Percentiles rank a stretch among this genome's conserved stretches.
Conservation (phyloP, 2,797 vertebrate genomes). For the Vireo griseus region DNA sequence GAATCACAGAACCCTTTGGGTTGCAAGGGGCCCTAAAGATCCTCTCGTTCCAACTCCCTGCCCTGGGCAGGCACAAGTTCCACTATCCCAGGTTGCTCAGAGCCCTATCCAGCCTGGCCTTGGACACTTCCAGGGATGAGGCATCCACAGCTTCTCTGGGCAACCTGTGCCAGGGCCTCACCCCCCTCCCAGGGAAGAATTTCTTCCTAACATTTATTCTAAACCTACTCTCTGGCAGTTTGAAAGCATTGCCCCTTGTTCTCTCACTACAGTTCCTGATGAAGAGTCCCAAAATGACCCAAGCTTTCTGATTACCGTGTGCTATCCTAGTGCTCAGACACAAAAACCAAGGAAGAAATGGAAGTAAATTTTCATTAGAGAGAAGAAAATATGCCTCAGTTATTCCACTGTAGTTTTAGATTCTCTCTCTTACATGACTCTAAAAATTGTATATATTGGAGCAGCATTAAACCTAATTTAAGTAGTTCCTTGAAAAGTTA, state of each 20-base stretch:
- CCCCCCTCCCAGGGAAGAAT: neutral
- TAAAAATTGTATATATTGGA: neutral
- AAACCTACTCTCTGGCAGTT: neutral
- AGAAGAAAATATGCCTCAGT: neutral
- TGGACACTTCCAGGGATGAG: too few relatives aligned
- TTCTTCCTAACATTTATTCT: neutral
- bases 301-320: accelerated
- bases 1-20: neutral
- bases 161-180: neutral
- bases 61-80: too few relatives aligned
- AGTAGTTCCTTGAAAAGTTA: neutral
- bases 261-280: neutral
- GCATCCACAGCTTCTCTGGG: neutral
- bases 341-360: neutral
- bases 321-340: neutral
- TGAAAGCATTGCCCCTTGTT: neutral
- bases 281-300: neutral
- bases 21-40: neutral
- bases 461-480: neutral
- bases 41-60: accelerated
- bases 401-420: neutral
- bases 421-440: neutral
- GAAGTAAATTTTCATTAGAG: neutral
- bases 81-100: accelerated
- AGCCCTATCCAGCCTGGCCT: neutral